Conservation (phyloP, 2,797 vertebrate genomes). For the Artibeus lituratus region DNA sequence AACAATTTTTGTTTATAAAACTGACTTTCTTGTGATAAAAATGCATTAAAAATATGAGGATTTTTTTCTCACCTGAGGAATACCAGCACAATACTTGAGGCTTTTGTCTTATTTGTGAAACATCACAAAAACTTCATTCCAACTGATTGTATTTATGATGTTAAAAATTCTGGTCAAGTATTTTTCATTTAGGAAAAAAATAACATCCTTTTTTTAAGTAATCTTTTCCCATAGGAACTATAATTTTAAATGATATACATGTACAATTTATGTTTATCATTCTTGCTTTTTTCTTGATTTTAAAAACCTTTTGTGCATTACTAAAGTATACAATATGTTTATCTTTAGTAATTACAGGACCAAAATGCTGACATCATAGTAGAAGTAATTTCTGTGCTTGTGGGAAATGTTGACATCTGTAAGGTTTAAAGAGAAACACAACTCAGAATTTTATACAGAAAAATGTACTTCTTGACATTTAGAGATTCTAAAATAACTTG, state of each 20-base stretch:
- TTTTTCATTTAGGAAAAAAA: background rate
- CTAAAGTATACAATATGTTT: background rate
- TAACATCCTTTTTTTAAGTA: background rate
- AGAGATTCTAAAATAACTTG: background rate
- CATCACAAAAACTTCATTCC: background rate
- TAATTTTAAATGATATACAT: background rate
- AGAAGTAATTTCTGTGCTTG: background rate
- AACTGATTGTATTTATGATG: background rate
- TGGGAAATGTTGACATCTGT: background rate
- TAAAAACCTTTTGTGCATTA: background rate
- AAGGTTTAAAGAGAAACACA: slow-evolving; percentile 26
- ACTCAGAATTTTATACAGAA: background rate
- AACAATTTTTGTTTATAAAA: slow-evolving; percentile 26
- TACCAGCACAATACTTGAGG: background rate
- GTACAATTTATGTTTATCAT: background rate
- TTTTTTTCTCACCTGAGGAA: background rate
- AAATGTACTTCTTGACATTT: background rate
- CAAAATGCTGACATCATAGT: background rate
- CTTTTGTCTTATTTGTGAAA: background rate
- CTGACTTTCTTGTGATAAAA: slow-evolving; percentile 10
- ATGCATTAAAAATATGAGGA: background rate
- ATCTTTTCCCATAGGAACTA: background rate
- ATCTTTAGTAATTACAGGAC: background rate
- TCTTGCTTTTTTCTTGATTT: background rate
- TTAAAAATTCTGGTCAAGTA: background rate